A percentile compares a stretch with the other conserved stretches of the same genome.
phyloP scores from a whole-genome alignment of 2,888 invertebrate genomes.

The Melinopterus prodromus region DNA sequence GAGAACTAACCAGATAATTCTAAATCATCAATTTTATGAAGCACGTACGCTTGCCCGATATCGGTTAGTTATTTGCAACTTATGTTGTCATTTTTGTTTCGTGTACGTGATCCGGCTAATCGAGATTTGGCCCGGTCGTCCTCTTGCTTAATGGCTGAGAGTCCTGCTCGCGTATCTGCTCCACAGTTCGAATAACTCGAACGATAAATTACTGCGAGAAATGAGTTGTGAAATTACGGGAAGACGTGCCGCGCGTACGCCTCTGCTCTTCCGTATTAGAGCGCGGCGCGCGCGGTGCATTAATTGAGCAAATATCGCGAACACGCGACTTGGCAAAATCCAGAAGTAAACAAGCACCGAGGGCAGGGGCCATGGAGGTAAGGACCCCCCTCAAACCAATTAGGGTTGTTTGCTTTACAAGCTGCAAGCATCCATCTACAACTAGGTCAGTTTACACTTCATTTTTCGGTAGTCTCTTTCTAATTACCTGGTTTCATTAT shows the following conservation, averaged over 20 bases:
- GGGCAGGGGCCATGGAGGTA: neutral
- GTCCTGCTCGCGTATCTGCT: neutral
- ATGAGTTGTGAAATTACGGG: slow-evolving; percentile 4
- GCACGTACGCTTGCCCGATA: neutral
- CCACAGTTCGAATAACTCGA: neutral
- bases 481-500: neutral
- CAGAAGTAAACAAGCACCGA: neutral
- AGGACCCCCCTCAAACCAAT: neutral
- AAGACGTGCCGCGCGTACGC: neutral
- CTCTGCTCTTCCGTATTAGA: neutral
- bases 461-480: neutral
- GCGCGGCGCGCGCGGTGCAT: neutral
- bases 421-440: neutral
- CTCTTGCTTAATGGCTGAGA: neutral
- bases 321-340: neutral
- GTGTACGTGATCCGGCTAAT: neutral
- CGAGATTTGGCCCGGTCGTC: neutral
- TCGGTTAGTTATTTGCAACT: neutral
- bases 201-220: neutral
- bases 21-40: neutral
- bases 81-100: slow-evolving; percentile 4
- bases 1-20: neutral
- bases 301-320: neutral
- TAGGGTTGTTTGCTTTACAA: neutral
- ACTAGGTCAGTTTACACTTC: neutral